Percentiles rank a stretch among this genome's conserved stretches.
Evolutionary conservation across 2,888 invertebrate genomes (phyloP).

Genomic region (Orthonychiurus folsomi): DNA sequence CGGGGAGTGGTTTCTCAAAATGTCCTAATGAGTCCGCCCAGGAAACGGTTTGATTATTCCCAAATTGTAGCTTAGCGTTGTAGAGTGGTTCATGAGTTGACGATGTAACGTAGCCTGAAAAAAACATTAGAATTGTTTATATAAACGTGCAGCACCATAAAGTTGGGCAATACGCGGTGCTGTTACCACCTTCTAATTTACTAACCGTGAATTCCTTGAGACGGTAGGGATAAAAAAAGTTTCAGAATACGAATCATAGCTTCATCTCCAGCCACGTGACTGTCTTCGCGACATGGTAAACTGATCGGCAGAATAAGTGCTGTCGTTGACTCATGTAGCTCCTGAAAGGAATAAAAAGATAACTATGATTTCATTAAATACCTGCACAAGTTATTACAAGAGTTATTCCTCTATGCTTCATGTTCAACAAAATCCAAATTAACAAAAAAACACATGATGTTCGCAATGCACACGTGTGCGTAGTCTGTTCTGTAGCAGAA

Average conservation of each 20-base stretch:
- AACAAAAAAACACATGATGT: no score
- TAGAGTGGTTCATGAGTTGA: conserved; percentile 31
- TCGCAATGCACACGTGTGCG: no score
- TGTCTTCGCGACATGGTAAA: conserved; percentile 14
- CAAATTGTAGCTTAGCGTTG: conserved; percentile 30
- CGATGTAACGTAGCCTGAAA: conserved; percentile 34
- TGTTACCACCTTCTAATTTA: no score
- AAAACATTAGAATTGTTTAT: no score
- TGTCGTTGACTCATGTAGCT: conserved; percentile 10
- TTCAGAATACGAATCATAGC: conserved; percentile 11
- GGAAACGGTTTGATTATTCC: conserved; percentile 26
- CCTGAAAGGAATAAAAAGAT: conserved; percentile 12
- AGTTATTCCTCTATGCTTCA: no score
- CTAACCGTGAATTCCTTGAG: conserved; percentile 15
- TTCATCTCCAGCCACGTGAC: conserved; percentile 14
- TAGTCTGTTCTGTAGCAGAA: no score
- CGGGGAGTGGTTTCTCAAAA: conserved; percentile 34
- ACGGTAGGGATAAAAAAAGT: conserved; percentile 2
- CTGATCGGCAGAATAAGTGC: conserved; percentile 15
- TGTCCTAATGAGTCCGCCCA: conserved; percentile 34
- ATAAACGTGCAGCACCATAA: no score
- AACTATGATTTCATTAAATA: conserved; percentile 8
- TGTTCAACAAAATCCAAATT: no score
- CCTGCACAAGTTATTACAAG: no score
- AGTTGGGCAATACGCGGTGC: no score